Conservation (phyloP, 2,888 invertebrate genomes). For the Brenthis daphne region DNA sequence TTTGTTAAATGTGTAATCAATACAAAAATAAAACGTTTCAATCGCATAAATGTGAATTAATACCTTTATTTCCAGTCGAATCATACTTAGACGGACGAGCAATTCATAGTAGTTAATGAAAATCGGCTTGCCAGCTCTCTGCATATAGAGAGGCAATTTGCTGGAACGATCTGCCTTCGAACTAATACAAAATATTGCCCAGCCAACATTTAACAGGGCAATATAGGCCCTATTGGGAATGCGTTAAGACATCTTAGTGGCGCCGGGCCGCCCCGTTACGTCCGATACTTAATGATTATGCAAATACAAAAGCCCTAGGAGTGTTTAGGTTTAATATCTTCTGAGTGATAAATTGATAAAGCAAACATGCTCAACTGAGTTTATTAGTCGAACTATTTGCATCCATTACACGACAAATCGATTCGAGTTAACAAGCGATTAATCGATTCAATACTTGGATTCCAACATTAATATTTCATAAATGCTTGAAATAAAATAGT, state of each 20-base stretch:
- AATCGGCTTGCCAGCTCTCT: conserved; percentile 70
- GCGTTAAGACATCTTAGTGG: conserved; percentile 37
- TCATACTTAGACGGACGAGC: conserved; percentile 54
- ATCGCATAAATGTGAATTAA: not conserved
- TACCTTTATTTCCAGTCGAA: conserved; percentile 43
- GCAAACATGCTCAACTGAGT: conserved; percentile 43
- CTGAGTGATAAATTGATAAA: conserved; percentile 52
- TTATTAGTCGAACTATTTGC: conserved; percentile 43
- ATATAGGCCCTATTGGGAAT: conserved; percentile 47
- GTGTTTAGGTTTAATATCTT: conserved; percentile 58
- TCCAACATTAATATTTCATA: conserved; percentile 18
- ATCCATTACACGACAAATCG: conserved; percentile 38
- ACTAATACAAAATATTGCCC: conserved; percentile 66
- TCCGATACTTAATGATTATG: conserved; percentile 61
- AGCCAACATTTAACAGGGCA: conserved; percentile 45
- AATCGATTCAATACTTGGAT: conserved; percentile 17
- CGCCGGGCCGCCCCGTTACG: conserved; percentile 36
- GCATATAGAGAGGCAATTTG: conserved; percentile 76
- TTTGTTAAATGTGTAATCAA: too few relatives aligned
- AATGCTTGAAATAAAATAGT: conserved; percentile 33
- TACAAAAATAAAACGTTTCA: too few relatives aligned
- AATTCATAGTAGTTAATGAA: conserved; percentile 68
- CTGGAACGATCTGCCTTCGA: conserved; percentile 65
- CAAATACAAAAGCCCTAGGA: conserved; percentile 57
- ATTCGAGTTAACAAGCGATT: conserved; percentile 28